Conservation (phyloP, 2,797 vertebrate species). For the Cynodonichthys magdalenae region DNA sequence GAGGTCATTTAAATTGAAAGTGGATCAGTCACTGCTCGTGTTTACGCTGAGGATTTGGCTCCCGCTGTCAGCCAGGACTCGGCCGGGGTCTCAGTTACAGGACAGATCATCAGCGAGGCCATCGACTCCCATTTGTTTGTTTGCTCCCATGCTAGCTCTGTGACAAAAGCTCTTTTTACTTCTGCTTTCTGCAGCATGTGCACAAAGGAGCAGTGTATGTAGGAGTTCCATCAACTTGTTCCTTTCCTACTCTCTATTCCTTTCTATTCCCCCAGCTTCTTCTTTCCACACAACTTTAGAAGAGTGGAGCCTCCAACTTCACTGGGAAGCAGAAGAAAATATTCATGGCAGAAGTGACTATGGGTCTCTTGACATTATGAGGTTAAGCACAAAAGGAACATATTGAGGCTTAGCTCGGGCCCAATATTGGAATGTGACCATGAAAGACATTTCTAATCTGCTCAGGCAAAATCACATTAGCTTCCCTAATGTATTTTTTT, state of each 20-base stretch:
- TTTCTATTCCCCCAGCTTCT: conserved; percentile 16
- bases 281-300: conserved; percentile 38
- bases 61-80: conserved; percentile 47
- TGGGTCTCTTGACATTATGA: conserved; percentile 82
- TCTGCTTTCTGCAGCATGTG: conserved; percentile 13
- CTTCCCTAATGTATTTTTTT: conserved; percentile 76
- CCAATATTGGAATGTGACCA: conserved; percentile 82
- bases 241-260: conserved; percentile 32
- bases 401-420: conserved; percentile 78
- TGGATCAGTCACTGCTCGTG: conserved; percentile 61
- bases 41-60: conserved; percentile 68
- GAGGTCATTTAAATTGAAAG: conserved; percentile 76
- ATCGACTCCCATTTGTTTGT: conserved; percentile 53
- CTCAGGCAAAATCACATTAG: conserved; percentile 84
- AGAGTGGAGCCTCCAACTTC: conserved; percentile 48
- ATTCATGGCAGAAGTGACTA: conserved; percentile 70
- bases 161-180: conserved; percentile 4
- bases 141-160: conserved; percentile 22
- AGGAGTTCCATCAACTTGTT: conserved; percentile 26
- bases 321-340: conserved; percentile 43
- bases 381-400: conserved; percentile 83
- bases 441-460: conserved; percentile 86
- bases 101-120: conserved; percentile 53
- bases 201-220: neutral
- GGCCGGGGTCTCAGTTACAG: conserved; percentile 47